Conservation (phyloP, 35 echinoderm and acorn worm species). For the Strongylocentrotus purpuratus region DNA sequence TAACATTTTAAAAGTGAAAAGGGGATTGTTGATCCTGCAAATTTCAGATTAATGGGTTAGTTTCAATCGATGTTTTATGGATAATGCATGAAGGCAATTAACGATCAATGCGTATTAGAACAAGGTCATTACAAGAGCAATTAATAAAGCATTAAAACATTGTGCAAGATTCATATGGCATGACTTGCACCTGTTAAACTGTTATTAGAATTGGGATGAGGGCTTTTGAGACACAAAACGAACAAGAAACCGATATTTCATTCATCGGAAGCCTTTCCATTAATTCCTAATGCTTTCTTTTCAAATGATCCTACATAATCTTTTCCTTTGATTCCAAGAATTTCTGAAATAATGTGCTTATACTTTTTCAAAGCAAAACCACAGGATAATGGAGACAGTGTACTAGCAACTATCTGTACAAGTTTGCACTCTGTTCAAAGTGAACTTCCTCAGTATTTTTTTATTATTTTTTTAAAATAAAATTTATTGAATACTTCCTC, state of each 20-base stretch:
- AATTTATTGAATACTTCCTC: too few relatives aligned
- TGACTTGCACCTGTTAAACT: background rate
- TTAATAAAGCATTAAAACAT: conserved; percentile 14
- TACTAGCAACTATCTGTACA: too few relatives aligned
- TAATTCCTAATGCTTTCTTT: background rate
- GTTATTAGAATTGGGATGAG: background rate
- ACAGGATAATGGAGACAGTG: too few relatives aligned
- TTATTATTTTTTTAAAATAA: too few relatives aligned
- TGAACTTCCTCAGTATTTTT: too few relatives aligned
- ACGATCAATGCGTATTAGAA: background rate
- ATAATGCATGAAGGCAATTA: background rate
- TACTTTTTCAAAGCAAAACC: too few relatives aligned
- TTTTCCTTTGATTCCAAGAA: background rate
- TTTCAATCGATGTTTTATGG: background rate
- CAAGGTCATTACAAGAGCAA: background rate
- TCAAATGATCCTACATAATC: background rate
- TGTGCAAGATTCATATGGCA: background rate
- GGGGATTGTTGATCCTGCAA: background rate
- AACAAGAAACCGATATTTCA: background rate
- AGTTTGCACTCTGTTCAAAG: too few relatives aligned
- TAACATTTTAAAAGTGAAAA: background rate
- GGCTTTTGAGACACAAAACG: background rate
- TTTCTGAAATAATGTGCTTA: too few relatives aligned
- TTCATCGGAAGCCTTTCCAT: background rate
- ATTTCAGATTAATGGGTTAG: background rate